Evolutionary conservation across 2,888 invertebrate species (phyloP).

Genomic region (Cantharis rustica): DNA sequence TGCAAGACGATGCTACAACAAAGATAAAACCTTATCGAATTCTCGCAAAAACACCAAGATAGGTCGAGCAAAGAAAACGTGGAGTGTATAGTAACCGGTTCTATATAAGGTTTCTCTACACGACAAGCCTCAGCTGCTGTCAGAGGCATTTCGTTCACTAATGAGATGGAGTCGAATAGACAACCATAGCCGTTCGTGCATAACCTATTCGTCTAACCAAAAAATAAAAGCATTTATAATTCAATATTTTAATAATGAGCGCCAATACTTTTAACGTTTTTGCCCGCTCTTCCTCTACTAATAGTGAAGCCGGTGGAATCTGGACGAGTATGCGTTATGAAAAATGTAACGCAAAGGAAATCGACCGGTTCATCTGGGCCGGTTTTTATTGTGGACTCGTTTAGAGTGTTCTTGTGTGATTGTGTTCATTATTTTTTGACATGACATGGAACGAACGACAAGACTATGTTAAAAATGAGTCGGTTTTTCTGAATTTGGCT

Average conservation of each 20-base stretch:
- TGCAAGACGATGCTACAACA: constrained; percentile 47
- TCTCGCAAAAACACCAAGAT: constrained; percentile 50
- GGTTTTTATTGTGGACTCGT: constrained; percentile 27
- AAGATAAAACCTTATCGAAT: constrained; percentile 55
- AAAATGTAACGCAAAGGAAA: constrained; percentile 49
- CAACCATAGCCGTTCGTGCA: constrained; percentile 46
- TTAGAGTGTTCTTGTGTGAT: constrained; percentile 28
- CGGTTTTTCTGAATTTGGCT: constrained; percentile 12
- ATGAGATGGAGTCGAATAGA: constrained; percentile 59
- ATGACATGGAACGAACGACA: constrained; percentile 29
- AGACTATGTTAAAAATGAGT: constrained; percentile 28
- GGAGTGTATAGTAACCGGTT: constrained; percentile 52
- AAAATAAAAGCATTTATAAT: constrained; percentile 7
- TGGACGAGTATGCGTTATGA: constrained; percentile 52
- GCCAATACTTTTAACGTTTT: neutral
- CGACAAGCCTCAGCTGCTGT: constrained; percentile 53
- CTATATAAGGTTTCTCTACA: constrained; percentile 50
- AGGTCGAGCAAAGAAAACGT: constrained; percentile 47
- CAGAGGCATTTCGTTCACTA: constrained; percentile 57
- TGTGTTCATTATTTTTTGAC: constrained; percentile 31
- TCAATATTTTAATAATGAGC: neutral
- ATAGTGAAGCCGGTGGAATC: constrained; percentile 46
- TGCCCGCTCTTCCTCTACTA: neutral
- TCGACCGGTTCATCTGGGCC: constrained; percentile 27
- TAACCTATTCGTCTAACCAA: constrained; percentile 24